Evolutionary conservation across 2,888 invertebrate genomes (phyloP), one percentile per base, ranked within the genome.

Genomic region (Xestobium rufovillosum): DNA sequence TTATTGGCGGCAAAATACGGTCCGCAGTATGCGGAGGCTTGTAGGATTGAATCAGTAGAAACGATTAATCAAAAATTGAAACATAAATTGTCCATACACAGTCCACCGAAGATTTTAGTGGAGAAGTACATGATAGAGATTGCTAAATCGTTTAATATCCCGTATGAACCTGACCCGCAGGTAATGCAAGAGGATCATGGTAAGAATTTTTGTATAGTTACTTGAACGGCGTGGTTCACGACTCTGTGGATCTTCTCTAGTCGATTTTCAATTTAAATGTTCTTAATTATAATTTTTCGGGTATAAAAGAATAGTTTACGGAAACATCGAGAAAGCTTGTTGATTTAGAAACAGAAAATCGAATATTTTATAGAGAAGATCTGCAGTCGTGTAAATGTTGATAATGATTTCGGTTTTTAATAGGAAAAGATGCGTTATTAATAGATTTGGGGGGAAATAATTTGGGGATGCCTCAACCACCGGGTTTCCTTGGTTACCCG

Each of bases 41-140:
- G 95, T 47, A 73, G 88, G 40, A 79, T 80, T 45, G 90, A 91
- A 59, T 75, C 78, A 39, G 73, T 89, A 3, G 78, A 78, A 43
- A 83, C 88, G 4, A 83, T 83, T 15, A 92, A 89, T 52, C 86
- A 91, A 41, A 95, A 95, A 62, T 65, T 98, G 26, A 88, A 87
- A 65, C 89, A 91, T 56, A 97, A 96, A 68, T 70, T 97, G 66
- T 83, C 87, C 14, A 82, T 95, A 4, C 90, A 95, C 52, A 91
- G 94, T 17, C 98, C 98, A 2, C 90, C 96, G 0, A 96, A 94
- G 62, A 69, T 94, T 36, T 73, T 99, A 11, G 86, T 98, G 4
- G 98, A 98, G 62, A 88, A 86, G 59, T 91, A 81, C 71, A 76
- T 97, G 51, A 85, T 95, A 53, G 97, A 96, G 69, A 98, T 98